phyloP scores from a whole-genome alignment of 2,888 invertebrate species.

The Microctonus aethiopoides region DNA sequence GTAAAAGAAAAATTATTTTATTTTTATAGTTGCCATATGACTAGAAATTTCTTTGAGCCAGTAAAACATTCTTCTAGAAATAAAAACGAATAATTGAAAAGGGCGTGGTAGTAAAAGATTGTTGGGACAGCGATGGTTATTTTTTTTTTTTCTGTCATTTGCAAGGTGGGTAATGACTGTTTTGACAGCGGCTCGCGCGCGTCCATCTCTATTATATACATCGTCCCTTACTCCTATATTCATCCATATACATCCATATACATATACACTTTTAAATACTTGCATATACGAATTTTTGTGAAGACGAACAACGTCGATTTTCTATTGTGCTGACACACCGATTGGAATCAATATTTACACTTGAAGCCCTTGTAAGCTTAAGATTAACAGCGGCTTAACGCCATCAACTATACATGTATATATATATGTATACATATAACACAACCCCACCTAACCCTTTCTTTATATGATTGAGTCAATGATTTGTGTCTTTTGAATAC shows the following conservation, averaged over 20 bases:
- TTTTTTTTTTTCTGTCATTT: constrained; percentile 33
- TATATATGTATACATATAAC: too few relatives aligned
- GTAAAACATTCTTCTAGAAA: too few relatives aligned
- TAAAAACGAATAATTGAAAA: not conserved
- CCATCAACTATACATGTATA: too few relatives aligned
- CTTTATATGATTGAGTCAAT: constrained; percentile 36
- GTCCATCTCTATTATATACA: constrained; percentile 16
- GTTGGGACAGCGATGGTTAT: constrained; percentile 13
- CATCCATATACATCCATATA: not conserved
- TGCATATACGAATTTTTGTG: constrained; percentile 7
- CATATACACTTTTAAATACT: constrained; percentile 4
- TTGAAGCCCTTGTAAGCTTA: constrained; percentile 54
- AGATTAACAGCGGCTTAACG: constrained; percentile 57
- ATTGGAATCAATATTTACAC: constrained; percentile 65
- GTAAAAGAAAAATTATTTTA: too few relatives aligned
- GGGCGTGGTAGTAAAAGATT: constrained; percentile 4
- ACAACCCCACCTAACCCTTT: constrained; percentile 56
- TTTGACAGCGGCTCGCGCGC: constrained; percentile 59
- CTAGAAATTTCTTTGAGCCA: too few relatives aligned
- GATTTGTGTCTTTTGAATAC: constrained; percentile 28
- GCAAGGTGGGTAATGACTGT: constrained; percentile 56
- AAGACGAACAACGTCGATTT: constrained; percentile 40
- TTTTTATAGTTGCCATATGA: too few relatives aligned
- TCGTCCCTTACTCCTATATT: constrained; percentile 8
- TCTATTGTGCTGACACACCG: constrained; percentile 55